Conservation (phyloP, 2,888 invertebrate genomes). For the Nephrotoma appendiculata region DNA sequence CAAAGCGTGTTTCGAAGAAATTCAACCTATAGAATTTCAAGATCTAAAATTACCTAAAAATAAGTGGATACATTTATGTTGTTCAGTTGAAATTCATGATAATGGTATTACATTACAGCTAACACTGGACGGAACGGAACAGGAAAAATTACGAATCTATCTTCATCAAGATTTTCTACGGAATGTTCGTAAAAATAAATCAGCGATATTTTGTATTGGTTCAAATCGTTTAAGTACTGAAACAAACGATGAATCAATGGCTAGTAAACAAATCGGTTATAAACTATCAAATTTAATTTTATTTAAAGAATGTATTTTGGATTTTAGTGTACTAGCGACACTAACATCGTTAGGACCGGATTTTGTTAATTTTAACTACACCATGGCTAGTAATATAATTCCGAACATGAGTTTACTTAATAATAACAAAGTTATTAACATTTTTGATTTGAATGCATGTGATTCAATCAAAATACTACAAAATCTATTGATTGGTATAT, state of each 20-base stretch:
- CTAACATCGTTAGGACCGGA: slow-evolving; percentile 31
- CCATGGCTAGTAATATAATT: slow-evolving; percentile 22
- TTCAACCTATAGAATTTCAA: slow-evolving; percentile 19
- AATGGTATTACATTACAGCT: slow-evolving; percentile 22
- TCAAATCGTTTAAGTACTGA: not conserved
- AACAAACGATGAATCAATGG: not conserved
- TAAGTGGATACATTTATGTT: slow-evolving; percentile 29
- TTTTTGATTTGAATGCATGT: slow-evolving; percentile 20
- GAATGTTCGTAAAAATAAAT: slow-evolving; percentile 17
- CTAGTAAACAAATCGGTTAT: slow-evolving; percentile 7
- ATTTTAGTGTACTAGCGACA: slow-evolving; percentile 21
- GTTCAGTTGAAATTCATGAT: slow-evolving; percentile 19
- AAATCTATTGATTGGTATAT: slow-evolving; percentile 44
- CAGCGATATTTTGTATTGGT: slow-evolving; percentile 17
- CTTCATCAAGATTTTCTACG: slow-evolving; percentile 15
- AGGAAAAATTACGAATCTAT: not conserved
- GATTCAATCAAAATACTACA: slow-evolving; percentile 39
- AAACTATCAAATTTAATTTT: slow-evolving; percentile 27
- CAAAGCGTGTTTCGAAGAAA: not conserved
- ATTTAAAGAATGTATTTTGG: slow-evolving; percentile 22
- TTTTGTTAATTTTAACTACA: slow-evolving; percentile 22
- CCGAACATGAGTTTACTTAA: slow-evolving; percentile 28
- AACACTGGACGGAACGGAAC: slow-evolving; percentile 22
- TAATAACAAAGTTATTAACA: slow-evolving; percentile 19
- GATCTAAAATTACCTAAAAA: slow-evolving; percentile 21